These are phyloP conservation scores for Etheostoma cragini DNA, from an alignment of 2,113 vertebrate genomes.

Conservation along the genomic window DNA sequence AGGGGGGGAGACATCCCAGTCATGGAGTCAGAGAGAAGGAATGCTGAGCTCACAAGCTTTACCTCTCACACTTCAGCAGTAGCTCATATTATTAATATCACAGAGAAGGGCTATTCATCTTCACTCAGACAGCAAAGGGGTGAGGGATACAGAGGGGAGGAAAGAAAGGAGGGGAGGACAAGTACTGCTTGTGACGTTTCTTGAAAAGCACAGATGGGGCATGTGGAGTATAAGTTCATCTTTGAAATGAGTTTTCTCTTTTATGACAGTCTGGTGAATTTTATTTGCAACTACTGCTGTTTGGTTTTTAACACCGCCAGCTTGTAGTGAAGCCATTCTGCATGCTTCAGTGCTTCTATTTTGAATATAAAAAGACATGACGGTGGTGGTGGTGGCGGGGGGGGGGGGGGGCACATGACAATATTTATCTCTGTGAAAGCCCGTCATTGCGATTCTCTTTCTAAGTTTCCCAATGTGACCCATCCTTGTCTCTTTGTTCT, in stretches of 20 bases:
- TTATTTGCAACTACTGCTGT: constrained; percentile 60
- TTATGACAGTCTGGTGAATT: constrained; percentile 65
- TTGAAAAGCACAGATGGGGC: constrained; percentile 70
- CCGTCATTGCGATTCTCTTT: constrained; percentile 41
- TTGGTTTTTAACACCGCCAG: constrained; percentile 55
- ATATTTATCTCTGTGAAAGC: constrained; percentile 49
- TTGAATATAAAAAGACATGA: constrained; percentile 65
- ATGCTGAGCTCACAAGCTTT: constrained; percentile 83
- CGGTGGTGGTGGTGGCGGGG: background rate
- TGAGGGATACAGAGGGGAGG: constrained; percentile 51
- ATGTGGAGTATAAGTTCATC: constrained; percentile 67
- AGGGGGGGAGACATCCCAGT: constrained; percentile 50
- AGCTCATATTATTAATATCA: constrained; percentile 83
- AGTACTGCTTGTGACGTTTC: constrained; percentile 56
- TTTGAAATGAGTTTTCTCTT: constrained; percentile 61
- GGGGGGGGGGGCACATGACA: constrained; percentile 37
- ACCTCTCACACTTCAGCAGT: constrained; percentile 77
- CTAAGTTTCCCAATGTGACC: constrained; percentile 35
- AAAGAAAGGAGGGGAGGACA: constrained; percentile 42
- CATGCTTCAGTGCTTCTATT: constrained; percentile 50
- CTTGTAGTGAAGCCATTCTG: constrained; percentile 57
- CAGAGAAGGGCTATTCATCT: constrained; percentile 78
- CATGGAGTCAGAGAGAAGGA: constrained; percentile 82
- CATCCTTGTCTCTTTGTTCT: constrained; percentile 27
- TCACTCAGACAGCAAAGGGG: constrained; percentile 66